phyloP scores from a whole-genome alignment of 1,140 invertebrate species.

The Eurosta solidaginis region DNA sequence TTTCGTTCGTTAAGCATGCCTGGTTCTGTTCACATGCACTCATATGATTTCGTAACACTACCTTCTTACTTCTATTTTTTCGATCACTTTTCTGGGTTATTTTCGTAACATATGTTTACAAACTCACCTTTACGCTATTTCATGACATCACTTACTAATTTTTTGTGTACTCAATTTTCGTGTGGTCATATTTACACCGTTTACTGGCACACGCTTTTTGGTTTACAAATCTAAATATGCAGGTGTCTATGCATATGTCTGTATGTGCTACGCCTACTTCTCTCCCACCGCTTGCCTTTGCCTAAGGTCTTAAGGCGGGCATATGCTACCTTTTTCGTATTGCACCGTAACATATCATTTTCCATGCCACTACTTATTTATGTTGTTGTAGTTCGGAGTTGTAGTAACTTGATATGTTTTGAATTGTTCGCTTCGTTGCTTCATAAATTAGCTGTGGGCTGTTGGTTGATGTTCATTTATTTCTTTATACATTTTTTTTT shows the following conservation, averaged over 20 bases:
- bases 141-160: neutral
- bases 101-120: neutral
- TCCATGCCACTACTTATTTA: no score
- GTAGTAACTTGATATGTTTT: constrained; percentile 13
- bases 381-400: no score
- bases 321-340: neutral
- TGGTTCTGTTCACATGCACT: no score
- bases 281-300: neutral
- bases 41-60: neutral
- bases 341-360: constrained; percentile 8
- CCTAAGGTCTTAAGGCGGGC: constrained; percentile 14
- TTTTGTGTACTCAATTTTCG: neutral
- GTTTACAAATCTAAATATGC: neutral
- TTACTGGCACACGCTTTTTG: neutral
- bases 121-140: constrained; percentile 17
- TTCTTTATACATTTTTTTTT: neutral
- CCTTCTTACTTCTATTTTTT: neutral
- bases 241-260: neutral
- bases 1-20: no score
- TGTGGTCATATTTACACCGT: neutral
- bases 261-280: neutral
- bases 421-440: neutral
- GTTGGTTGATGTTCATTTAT: neutral
- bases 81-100: neutral
- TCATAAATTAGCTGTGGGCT: neutral